phyloP scores from a whole-genome alignment of 2,113 vertebrate species.

The Brachypteracias leptosomus region DNA sequence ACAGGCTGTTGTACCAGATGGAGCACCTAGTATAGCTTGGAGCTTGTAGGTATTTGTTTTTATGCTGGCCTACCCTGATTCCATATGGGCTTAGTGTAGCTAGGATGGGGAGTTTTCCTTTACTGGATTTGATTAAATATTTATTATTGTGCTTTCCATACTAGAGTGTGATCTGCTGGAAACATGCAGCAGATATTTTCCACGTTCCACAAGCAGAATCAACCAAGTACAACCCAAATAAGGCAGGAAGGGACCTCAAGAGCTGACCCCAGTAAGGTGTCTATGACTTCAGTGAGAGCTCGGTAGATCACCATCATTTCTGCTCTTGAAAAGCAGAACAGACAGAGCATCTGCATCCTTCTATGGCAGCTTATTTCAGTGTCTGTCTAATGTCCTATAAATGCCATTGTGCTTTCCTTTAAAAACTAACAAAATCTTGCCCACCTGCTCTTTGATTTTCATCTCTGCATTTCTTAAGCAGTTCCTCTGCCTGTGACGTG shows the following conservation, averaged over 20 bases:
- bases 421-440: background rate
- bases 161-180: background rate
- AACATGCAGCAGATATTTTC: background rate
- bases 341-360: background rate
- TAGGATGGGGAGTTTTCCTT: background rate
- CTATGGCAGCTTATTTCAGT: background rate
- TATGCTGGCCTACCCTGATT: background rate
- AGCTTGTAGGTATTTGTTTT: background rate
- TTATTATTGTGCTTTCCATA: background rate
- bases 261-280: background rate
- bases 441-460: background rate
- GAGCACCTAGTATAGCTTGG: background rate
- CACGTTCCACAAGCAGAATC: too few relatives aligned
- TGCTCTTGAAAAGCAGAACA: background rate
- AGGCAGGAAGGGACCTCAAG: background rate
- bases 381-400: background rate
- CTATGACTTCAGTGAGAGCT: background rate
- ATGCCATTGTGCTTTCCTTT: background rate
- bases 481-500: background rate
- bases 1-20: background rate
- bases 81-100: background rate
- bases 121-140: background rate
- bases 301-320: background rate
- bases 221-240: too few relatives aligned
- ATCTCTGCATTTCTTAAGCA: background rate